Evolutionary conservation across 2,888 invertebrate species (phyloP).

Genomic region (Folsomia candida): DNA sequence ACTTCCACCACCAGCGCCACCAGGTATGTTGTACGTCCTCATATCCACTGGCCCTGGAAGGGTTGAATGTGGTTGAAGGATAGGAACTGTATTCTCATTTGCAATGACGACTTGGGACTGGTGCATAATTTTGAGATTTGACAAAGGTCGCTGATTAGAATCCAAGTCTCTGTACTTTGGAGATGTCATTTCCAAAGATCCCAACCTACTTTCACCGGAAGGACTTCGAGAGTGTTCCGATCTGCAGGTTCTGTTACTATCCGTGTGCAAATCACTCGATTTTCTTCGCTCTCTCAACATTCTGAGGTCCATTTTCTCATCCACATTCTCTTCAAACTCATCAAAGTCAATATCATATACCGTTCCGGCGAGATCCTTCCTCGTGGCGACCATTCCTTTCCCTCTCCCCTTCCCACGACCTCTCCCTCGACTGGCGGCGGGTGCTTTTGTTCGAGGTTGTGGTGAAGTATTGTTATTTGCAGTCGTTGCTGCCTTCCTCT

Average conservation of each 20-base stretch:
- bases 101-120: background rate
- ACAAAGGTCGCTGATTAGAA: background rate
- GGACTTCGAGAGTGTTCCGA: background rate
- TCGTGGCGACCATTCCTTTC: conserved; percentile 42
- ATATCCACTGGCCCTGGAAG: conserved; percentile 88
- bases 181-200: background rate
- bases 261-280: conserved; percentile 46
- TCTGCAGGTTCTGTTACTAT: background rate
- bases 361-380: conserved; percentile 60
- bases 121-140: background rate
- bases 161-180: background rate
- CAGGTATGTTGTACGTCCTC: conserved; percentile 75
- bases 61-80: conserved; percentile 62
- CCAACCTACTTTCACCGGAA: background rate
- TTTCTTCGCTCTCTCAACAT: conserved; percentile 47
- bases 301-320: conserved; percentile 58
- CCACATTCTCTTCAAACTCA: conserved; percentile 64
- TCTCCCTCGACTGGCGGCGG: conserved; percentile 52
- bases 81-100: conserved; percentile 46
- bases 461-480: conserved; percentile 29
- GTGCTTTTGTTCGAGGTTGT: conserved; percentile 23
- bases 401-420: conserved; percentile 59
- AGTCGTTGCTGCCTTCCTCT: conserved; percentile 19
- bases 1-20: background rate
- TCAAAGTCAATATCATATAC: conserved; percentile 84